Evolutionary conservation across 1,140 invertebrate species (phyloP).

Genomic region (Popillia japonica): DNA sequence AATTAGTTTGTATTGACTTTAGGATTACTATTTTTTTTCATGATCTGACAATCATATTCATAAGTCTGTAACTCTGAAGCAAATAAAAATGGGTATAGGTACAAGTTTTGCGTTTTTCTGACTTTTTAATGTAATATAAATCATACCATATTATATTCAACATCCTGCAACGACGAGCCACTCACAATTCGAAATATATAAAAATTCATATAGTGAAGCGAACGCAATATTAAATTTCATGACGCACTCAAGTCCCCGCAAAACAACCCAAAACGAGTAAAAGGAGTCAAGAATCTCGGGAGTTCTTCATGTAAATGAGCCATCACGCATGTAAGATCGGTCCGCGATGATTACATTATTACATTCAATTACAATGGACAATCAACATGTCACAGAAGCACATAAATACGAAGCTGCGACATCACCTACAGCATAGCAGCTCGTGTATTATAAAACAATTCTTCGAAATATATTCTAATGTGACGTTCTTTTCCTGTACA

Average conservation of each 20-base stretch:
- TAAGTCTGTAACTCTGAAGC: too few relatives aligned
- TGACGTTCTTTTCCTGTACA: neutral
- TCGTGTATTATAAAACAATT: neutral
- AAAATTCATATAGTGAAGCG: too few relatives aligned
- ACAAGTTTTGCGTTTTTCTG: too few relatives aligned
- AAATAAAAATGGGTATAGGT: too few relatives aligned
- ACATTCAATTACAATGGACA: slow-evolving; percentile 26
- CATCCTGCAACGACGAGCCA: too few relatives aligned
- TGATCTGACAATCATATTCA: too few relatives aligned
- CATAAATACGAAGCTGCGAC: slow-evolving; percentile 14
- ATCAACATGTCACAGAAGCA: slow-evolving; percentile 1
- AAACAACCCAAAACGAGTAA: neutral
- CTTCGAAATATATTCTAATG: neutral
- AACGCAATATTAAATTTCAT: neutral
- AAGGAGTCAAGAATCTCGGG: neutral
- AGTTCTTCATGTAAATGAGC: slow-evolving; percentile 10
- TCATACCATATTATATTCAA: too few relatives aligned
- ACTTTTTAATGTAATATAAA: too few relatives aligned
- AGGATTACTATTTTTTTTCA: too few relatives aligned
- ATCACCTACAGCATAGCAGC: slow-evolving; percentile 7
- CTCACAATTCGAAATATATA: too few relatives aligned
- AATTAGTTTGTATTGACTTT: too few relatives aligned
- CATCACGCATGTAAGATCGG: slow-evolving; percentile 17
- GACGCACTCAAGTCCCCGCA: neutral
- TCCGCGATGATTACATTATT: neutral